Conservation (phyloP, 2,888 invertebrate genomes). For the Diarsia rubi region DNA sequence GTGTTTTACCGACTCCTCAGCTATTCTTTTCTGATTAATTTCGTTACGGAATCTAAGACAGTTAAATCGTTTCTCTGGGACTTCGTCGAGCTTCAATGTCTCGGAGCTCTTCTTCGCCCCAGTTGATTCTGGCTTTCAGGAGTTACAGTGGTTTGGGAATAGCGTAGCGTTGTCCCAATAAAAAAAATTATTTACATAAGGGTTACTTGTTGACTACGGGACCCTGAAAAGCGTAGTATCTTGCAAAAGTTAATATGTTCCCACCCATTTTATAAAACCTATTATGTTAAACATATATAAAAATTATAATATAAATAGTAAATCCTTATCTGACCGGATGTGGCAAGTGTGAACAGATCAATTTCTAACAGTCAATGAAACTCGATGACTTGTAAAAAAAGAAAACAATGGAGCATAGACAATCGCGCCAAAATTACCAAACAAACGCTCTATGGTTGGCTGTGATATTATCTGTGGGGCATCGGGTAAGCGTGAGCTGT, state of each 20-base stretch:
- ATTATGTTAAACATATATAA: slow-evolving; percentile 54
- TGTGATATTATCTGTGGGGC: slow-evolving; percentile 76
- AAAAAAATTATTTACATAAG: not conserved
- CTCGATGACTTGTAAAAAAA: slow-evolving; percentile 75
- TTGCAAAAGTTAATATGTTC: slow-evolving; percentile 1
- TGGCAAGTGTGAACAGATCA: slow-evolving; percentile 71
- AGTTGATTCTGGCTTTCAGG: too few relatives aligned
- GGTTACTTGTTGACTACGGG: not conserved
- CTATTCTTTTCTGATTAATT: too few relatives aligned
- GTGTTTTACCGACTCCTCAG: too few relatives aligned
- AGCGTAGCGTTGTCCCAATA: too few relatives aligned
- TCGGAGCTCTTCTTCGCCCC: too few relatives aligned
- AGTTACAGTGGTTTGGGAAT: too few relatives aligned
- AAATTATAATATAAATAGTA: slow-evolving; percentile 57
- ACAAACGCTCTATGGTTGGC: slow-evolving; percentile 75
- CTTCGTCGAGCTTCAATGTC: too few relatives aligned
- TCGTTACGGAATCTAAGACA: too few relatives aligned
- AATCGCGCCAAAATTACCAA: slow-evolving; percentile 85
- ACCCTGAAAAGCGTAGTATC: not conserved
- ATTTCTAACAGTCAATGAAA: slow-evolving; percentile 63
- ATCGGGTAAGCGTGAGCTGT: slow-evolving; percentile 23
- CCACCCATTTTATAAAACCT: slow-evolving; percentile 47
- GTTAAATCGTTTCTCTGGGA: too few relatives aligned
- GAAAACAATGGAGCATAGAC: slow-evolving; percentile 81
- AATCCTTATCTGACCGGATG: slow-evolving; percentile 64